These are phyloP conservation scores for Thyatira batis DNA, from an alignment of 2,888 invertebrate genomes.

Conservation along the genomic window DNA sequence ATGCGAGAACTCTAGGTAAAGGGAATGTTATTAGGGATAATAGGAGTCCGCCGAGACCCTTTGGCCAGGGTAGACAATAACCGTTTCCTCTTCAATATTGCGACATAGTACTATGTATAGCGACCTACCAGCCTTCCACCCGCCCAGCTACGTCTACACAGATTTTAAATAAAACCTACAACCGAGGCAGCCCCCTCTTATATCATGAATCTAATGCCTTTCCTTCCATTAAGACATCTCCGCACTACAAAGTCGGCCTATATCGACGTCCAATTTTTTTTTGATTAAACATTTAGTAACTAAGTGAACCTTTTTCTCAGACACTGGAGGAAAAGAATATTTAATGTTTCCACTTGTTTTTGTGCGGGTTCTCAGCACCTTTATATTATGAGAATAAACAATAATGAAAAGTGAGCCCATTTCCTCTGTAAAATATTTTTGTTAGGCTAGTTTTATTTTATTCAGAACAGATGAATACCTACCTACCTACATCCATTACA, in stretches of 20 bases:
- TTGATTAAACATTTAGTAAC: background rate
- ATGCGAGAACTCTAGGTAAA: slow-evolving; percentile 25
- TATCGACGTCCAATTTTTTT: background rate
- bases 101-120: slow-evolving; percentile 32
- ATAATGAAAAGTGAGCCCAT: background rate
- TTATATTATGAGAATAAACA: background rate
- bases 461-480: too few relatives aligned
- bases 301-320: background rate
- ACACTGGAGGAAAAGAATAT: background rate
- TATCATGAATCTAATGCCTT: too few relatives aligned
- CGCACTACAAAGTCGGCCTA: background rate
- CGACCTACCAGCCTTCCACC: slow-evolving; percentile 19
- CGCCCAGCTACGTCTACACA: slow-evolving; percentile 16
- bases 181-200: background rate
- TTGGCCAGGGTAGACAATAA: slow-evolving; percentile 49
- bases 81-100: slow-evolving; percentile 52
- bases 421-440: background rate
- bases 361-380: background rate
- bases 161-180: slow-evolving; percentile 25
- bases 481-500: too few relatives aligned
- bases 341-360: background rate
- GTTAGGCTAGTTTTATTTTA: too few relatives aligned
- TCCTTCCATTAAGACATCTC: background rate
- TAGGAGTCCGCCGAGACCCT: slow-evolving; percentile 46
- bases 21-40: slow-evolving; percentile 54